These are phyloP conservation scores for Mustela nigripes DNA, from an alignment of 2,113 vertebrate genomes.

Conservation along the genomic window DNA sequence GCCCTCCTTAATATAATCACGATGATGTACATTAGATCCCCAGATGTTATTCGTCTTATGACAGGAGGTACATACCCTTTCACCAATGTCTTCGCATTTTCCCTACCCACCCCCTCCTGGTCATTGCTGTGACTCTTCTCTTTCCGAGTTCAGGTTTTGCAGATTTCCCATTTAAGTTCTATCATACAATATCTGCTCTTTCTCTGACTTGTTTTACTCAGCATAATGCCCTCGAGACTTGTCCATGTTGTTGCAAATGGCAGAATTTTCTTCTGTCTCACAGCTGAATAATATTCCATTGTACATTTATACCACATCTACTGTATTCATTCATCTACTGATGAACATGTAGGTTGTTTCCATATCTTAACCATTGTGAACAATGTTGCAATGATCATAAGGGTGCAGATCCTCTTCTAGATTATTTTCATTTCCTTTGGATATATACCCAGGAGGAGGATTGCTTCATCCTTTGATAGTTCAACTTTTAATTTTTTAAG, in stretches of 20 bases:
- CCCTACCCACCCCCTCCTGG: not conserved
- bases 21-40: not conserved
- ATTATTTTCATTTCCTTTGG: not conserved
- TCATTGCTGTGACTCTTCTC: not conserved
- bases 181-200: not conserved
- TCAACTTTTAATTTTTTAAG: not conserved
- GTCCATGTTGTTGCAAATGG: not conserved
- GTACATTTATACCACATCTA: not conserved
- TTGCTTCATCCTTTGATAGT: not conserved
- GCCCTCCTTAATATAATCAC: not conserved
- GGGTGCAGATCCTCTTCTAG: not conserved
- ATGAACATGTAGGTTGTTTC: not conserved
- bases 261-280: not conserved
- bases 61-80: not conserved
- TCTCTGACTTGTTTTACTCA: not conserved
- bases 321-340: not conserved
- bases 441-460: not conserved
- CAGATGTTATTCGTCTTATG: not conserved
- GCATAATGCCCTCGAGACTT: not conserved
- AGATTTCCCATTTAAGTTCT: not conserved
- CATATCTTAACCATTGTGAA: not conserved
- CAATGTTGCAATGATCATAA: not conserved
- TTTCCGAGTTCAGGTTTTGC: not conserved
- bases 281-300: not conserved
- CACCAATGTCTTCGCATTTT: not conserved